These are phyloP conservation scores for Ictalurus furcatus DNA, from an alignment of 2,113 vertebrate species.

Conservation along the genomic window DNA sequence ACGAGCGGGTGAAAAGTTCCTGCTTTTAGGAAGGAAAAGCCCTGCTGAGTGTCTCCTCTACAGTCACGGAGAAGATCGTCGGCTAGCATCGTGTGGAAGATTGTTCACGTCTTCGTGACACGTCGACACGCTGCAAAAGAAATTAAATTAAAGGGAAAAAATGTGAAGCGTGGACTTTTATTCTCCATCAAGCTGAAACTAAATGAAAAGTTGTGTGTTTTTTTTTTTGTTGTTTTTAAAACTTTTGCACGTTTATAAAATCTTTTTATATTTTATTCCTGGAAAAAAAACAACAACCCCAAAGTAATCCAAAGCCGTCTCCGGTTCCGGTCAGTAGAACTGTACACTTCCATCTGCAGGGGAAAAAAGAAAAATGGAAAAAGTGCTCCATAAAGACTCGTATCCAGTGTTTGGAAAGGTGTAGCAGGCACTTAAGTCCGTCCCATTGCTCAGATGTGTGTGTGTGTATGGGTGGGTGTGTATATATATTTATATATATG, in stretches of 20 bases:
- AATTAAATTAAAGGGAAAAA: background rate
- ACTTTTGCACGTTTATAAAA: slow-evolving; percentile 53
- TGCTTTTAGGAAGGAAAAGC: slow-evolving; percentile 46
- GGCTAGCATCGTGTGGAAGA: background rate
- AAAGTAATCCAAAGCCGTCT: slow-evolving; percentile 5
- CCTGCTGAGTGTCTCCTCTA: slow-evolving; percentile 42
- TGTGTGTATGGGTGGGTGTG: slow-evolving; percentile 55
- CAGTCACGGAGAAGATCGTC: slow-evolving; percentile 51
- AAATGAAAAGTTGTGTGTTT: slow-evolving; percentile 28
- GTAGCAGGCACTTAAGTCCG: slow-evolving; percentile 77
- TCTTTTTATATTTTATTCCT: slow-evolving; percentile 42
- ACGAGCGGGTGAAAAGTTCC: slow-evolving; percentile 46
- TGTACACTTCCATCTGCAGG: slow-evolving; percentile 64
- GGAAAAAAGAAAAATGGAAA: slow-evolving; percentile 73
- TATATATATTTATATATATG: slow-evolving; percentile 56
- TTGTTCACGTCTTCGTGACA: slow-evolving; percentile 47
- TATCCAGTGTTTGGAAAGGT: slow-evolving; percentile 69
- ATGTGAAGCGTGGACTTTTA: slow-evolving; percentile 23
- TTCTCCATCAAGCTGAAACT: slow-evolving; percentile 43
- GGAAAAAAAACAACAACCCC: slow-evolving; percentile 50
- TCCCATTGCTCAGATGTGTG: slow-evolving; percentile 58
- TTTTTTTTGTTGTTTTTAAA: background rate
- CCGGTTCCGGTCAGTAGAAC: slow-evolving; percentile 56
- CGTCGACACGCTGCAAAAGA: slow-evolving; percentile 58
- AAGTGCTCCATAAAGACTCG: slow-evolving; percentile 71